A percentile compares a stretch with the other conserved stretches of the same genome.
These are phyloP conservation scores for Labeo calbasu DNA, from an alignment of 2,797 vertebrate genomes.

Conservation along the genomic window DNA sequence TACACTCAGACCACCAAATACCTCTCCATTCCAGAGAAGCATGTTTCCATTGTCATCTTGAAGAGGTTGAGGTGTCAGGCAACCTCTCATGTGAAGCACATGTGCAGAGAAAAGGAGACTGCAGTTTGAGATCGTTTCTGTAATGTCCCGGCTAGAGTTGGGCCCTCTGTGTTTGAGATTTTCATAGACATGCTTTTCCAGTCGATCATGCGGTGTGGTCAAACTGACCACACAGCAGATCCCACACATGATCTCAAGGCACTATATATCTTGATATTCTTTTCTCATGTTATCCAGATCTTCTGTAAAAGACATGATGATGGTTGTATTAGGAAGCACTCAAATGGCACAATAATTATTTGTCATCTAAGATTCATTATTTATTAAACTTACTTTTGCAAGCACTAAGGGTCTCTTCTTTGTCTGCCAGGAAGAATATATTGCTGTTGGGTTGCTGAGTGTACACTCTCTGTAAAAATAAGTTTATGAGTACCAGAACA, in stretches of 20 bases:
- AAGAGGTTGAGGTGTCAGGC: slow-evolving; percentile 86
- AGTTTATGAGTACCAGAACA: slow-evolving; percentile 18
- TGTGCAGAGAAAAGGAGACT: slow-evolving; percentile 88
- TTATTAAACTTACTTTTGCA: slow-evolving; percentile 84
- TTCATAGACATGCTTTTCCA: slow-evolving; percentile 66
- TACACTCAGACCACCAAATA: slow-evolving; percentile 85
- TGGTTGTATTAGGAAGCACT: background rate
- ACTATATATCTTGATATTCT: slow-evolving; percentile 84
- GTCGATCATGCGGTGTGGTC: slow-evolving; percentile 52
- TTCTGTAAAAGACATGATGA: slow-evolving; percentile 71
- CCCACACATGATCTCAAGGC: slow-evolving; percentile 84
- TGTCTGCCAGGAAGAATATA: slow-evolving; percentile 91
- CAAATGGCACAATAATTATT: background rate
- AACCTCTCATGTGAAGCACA: slow-evolving; percentile 89
- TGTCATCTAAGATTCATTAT: background rate
- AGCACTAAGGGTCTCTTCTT: slow-evolving; percentile 81
- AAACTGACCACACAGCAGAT: slow-evolving; percentile 86
- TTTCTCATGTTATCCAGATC: slow-evolving; percentile 86
- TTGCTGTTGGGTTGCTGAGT: slow-evolving; percentile 93
- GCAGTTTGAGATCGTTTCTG: slow-evolving; percentile 64
- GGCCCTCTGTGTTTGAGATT: slow-evolving; percentile 85
- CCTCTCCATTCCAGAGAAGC: slow-evolving; percentile 94
- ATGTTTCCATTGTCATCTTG: slow-evolving; percentile 81
- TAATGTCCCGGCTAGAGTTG: slow-evolving; percentile 73
- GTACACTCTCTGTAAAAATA: slow-evolving; percentile 87